Evolutionary conservation across 2,888 invertebrate species (phyloP).

Genomic region (Xestia c-nigrum): DNA sequence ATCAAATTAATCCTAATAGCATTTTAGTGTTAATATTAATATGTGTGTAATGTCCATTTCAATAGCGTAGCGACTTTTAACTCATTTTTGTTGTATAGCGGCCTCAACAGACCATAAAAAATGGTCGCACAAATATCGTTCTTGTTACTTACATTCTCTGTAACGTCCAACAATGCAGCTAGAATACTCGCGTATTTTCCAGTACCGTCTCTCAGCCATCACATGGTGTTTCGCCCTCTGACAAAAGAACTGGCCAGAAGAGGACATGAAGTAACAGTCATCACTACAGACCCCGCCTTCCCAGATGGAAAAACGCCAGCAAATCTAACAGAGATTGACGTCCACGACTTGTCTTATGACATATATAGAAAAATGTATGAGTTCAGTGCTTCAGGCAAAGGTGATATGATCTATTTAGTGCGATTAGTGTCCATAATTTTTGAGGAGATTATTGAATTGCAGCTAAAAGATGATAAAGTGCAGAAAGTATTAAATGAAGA

Average conservation of each 20-base stretch:
- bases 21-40: not conserved
- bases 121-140: not conserved
- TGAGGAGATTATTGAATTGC: not conserved
- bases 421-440: not conserved
- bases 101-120: not conserved
- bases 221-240: conserved; percentile 76
- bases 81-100: not conserved
- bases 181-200: conserved; percentile 77
- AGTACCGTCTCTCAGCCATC: conserved; percentile 80
- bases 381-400: not conserved
- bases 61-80: not conserved
- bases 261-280: conserved; percentile 81
- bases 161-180: conserved; percentile 54
- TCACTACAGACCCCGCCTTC: conserved; percentile 78
- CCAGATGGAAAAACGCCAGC: conserved; percentile 62
- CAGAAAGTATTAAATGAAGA: conserved; percentile 18
- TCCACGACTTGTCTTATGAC: conserved; percentile 71
- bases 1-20: not conserved
- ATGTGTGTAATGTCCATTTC: not conserved
- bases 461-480: conserved; percentile 4
- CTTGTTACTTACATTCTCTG: not conserved
- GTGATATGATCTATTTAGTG: not conserved
- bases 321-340: conserved; percentile 80
- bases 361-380: conserved; percentile 27
- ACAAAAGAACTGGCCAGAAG: conserved; percentile 75